phyloP scores from a whole-genome alignment of 1,140 invertebrate genomes.

The Orchesella cincta region DNA sequence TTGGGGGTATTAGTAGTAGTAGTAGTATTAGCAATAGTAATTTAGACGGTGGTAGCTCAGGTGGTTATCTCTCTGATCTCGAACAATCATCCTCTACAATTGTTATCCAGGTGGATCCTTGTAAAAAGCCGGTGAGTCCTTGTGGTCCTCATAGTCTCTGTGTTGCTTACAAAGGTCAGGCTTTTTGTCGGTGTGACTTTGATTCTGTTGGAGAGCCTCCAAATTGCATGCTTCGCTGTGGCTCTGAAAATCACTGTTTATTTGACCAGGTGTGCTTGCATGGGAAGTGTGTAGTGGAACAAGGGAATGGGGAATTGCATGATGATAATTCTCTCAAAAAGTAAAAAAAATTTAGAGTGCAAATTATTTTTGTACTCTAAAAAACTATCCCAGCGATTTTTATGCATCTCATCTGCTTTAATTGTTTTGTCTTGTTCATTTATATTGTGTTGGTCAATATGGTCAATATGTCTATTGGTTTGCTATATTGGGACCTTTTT shows the following conservation, averaged over 20 bases:
- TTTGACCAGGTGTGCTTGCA: constrained; percentile 12
- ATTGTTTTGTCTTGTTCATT: no score
- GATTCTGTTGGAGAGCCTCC: constrained; percentile 63
- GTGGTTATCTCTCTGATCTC: constrained; percentile 3
- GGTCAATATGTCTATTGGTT: no score
- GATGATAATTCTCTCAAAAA: no score
- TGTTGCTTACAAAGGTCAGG: constrained; percentile 60
- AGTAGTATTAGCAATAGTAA: constrained; percentile 23
- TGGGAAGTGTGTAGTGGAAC: constrained; percentile 7
- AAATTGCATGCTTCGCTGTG: constrained; percentile 42
- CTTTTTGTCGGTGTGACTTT: constrained; percentile 64
- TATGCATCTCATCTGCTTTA: no score
- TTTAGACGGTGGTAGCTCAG: neutral
- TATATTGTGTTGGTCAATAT: no score
- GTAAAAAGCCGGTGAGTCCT: neutral
- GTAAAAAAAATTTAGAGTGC: no score
- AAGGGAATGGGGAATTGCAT: no score
- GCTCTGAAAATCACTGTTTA: neutral
- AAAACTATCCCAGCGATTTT: no score
- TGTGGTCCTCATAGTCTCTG: constrained; percentile 51
- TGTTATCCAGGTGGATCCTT: neutral
- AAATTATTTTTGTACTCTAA: no score
- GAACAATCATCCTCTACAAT: neutral
- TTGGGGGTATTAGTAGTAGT: constrained; percentile 54
- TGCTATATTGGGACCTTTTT: no score